phyloP scores from a whole-genome alignment of 2,888 invertebrate genomes.

The Hemithea aestivaria region DNA sequence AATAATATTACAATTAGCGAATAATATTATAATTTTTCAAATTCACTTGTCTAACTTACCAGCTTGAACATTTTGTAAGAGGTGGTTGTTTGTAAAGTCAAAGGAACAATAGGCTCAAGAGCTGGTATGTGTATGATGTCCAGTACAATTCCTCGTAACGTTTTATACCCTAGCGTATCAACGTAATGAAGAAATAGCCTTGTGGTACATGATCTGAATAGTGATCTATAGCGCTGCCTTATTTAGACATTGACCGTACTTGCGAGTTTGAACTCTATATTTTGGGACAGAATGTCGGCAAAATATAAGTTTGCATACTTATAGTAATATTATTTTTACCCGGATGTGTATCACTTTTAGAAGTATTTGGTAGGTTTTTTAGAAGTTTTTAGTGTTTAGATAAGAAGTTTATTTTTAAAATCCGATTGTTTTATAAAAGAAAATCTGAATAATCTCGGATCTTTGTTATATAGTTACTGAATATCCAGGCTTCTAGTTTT shows the following conservation, averaged over 20 bases:
- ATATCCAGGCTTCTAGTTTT: no score
- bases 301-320: no score
- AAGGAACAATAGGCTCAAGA: constrained; percentile 17
- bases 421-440: no score
- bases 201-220: constrained; percentile 44
- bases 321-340: no score
- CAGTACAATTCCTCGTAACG: constrained; percentile 15
- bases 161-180: constrained; percentile 49
- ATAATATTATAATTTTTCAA: no score
- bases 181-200: constrained; percentile 43
- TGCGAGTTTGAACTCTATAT: neutral
- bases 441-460: no score
- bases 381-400: no score
- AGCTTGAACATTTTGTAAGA: constrained; percentile 61
- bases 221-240: constrained; percentile 14
- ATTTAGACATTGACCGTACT: constrained; percentile 12
- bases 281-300: neutral
- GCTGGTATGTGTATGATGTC: constrained; percentile 23
- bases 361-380: no score
- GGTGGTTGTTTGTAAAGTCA: constrained; percentile 13
- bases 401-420: no score
- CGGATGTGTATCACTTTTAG: no score
- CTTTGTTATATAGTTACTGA: no score
- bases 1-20: no score
- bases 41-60: constrained; percentile 45